Evolutionary conservation across 2,113 vertebrate species (phyloP).

Genomic region (Myotis yumanensis): DNA sequence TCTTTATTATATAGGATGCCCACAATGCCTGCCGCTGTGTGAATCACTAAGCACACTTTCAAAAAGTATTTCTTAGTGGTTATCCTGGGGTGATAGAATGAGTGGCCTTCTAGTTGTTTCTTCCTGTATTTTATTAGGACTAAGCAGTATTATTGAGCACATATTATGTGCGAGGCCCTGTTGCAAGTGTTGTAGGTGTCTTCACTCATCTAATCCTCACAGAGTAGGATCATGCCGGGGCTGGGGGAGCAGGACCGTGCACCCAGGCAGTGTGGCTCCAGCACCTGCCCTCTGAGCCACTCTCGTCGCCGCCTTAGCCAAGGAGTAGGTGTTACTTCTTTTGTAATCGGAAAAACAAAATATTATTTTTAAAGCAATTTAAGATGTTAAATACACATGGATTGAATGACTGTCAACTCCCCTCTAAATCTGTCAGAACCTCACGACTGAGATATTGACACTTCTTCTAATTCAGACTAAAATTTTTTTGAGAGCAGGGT

Average conservation of each 20-base stretch:
- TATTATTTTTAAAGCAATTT: neutral
- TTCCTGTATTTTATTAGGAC: neutral
- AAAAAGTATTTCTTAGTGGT: neutral
- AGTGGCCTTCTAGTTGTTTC: neutral
- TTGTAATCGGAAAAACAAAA: neutral
- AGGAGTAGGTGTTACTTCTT: neutral
- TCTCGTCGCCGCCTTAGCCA: neutral
- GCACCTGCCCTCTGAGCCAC: neutral
- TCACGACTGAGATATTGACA: neutral
- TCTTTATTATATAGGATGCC: no score
- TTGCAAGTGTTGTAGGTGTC: neutral
- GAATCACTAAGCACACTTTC: neutral
- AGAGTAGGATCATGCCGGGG: neutral
- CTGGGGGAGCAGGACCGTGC: accelerated
- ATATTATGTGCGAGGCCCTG: neutral
- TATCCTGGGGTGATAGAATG: neutral
- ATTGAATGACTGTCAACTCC: neutral
- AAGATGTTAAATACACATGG: neutral
- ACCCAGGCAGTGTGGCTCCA: neutral
- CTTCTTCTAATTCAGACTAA: neutral
- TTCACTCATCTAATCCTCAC: neutral
- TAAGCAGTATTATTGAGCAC: neutral
- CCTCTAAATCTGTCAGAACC: neutral
- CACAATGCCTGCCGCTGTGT: neutral
- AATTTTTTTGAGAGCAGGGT: neutral